Percentiles rank a stretch among this genome's conserved stretches.
Conservation (phyloP, 2,797 vertebrate genomes). For the Myripristis murdjan region DNA sequence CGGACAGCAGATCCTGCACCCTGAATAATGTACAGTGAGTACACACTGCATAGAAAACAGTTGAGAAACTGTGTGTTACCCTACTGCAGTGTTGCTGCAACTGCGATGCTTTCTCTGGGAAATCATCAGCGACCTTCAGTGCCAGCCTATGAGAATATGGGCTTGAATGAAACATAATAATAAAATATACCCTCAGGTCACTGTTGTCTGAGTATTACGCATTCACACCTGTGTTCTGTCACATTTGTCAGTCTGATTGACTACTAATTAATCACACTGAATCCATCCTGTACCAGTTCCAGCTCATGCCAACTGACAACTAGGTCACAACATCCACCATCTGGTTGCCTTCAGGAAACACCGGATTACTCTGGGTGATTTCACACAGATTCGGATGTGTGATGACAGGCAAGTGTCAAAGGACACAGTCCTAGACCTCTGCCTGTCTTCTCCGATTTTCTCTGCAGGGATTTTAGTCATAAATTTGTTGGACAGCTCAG, state of each 20-base stretch:
- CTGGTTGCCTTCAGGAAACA: slow-evolving; percentile 63
- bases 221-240: slow-evolving; percentile 48
- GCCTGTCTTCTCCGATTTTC: background rate
- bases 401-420: slow-evolving; percentile 51
- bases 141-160: background rate
- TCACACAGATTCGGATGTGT: slow-evolving; percentile 37
- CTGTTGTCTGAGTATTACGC: slow-evolving; percentile 13
- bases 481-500: slow-evolving; percentile 35
- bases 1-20: slow-evolving; percentile 10
- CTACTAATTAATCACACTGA: slow-evolving; percentile 61
- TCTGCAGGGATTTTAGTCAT: slow-evolving; percentile 34
- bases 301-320: slow-evolving; percentile 45
- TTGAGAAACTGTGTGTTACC: background rate
- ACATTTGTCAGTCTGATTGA: slow-evolving; percentile 52
- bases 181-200: background rate
- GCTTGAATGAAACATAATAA: background rate
- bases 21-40: background rate
- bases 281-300: slow-evolving; percentile 26
- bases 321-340: slow-evolving; percentile 61
- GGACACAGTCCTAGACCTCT: slow-evolving; percentile 22
- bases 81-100: background rate
- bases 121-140: background rate
- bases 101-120: background rate
- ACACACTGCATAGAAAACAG: background rate
- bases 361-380: background rate